Evolutionary conservation across 1,140 invertebrate genomes (phyloP).

Genomic region (Sycophaga agraensis): DNA sequence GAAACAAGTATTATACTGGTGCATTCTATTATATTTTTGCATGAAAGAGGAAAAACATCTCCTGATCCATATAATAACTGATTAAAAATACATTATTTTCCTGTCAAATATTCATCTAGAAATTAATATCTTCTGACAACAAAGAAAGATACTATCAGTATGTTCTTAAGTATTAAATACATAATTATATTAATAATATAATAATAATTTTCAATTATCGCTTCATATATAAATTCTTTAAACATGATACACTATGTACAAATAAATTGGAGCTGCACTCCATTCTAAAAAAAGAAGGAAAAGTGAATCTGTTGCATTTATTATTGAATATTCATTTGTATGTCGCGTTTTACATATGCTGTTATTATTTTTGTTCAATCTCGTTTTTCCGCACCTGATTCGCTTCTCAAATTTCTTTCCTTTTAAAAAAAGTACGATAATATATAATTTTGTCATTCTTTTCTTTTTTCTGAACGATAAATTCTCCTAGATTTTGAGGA

Average conservation of each 20-base stretch:
- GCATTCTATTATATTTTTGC: constrained; percentile 50
- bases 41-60: constrained; percentile 44
- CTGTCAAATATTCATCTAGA: constrained; percentile 43
- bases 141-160: constrained; percentile 41
- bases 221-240: constrained; percentile 42
- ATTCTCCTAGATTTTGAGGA: constrained; percentile 20
- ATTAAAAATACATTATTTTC: constrained; percentile 52
- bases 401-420: constrained; percentile 11
- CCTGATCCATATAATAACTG: constrained; percentile 42
- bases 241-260: constrained; percentile 55
- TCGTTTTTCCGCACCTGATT: constrained; percentile 14
- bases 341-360: constrained; percentile 15
- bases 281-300: constrained; percentile 35
- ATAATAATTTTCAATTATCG: constrained; percentile 41
- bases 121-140: constrained; percentile 44
- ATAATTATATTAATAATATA: constrained; percentile 48
- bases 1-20: constrained; percentile 35
- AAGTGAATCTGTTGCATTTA: constrained; percentile 20
- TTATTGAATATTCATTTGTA: constrained; percentile 16
- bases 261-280: constrained; percentile 42
- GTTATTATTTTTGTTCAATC: constrained; percentile 9
- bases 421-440: constrained; percentile 25
- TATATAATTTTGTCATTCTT: constrained; percentile 26
- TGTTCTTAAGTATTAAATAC: constrained; percentile 44
- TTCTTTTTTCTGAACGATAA: constrained; percentile 15